Conservation (phyloP, 2,113 vertebrate species). For the Pedetes capensis region DNA sequence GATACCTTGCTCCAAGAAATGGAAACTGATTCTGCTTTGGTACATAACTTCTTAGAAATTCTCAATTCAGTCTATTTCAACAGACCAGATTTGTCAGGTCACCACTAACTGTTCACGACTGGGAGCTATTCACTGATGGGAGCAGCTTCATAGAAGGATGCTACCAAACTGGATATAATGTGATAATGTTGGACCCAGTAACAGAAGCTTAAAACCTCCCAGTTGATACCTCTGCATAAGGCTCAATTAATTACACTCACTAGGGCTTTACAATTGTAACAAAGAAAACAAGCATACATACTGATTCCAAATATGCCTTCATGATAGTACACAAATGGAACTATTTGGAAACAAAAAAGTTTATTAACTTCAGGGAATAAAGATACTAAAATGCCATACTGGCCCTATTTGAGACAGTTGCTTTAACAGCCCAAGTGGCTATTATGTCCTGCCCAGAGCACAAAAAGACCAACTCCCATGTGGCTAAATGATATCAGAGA, state of each 20-base stretch:
- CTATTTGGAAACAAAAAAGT: background rate
- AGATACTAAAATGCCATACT: background rate
- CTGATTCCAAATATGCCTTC: background rate
- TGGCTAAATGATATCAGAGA: background rate
- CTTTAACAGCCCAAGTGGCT: background rate
- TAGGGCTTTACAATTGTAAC: background rate
- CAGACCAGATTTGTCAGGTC: no score
- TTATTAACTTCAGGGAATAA: background rate
- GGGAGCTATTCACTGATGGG: no score
- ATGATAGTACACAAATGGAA: background rate
- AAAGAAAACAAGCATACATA: background rate
- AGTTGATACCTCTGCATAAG: background rate
- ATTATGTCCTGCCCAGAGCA: background rate
- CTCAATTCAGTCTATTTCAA: background rate
- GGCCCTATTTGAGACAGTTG: background rate
- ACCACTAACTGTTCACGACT: background rate
- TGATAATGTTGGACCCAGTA: no score
- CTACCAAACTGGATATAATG: no score
- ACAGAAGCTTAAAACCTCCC: background rate
- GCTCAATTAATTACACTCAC: background rate
- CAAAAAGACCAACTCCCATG: background rate
- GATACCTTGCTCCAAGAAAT: background rate
- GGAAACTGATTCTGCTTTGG: no score
- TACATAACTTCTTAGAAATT: background rate
- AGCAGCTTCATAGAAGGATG: no score